phyloP scores from a whole-genome alignment of 2,113 vertebrate species.

The Mus musculus region GRCm39 chr2:56875501-56876000 shows the following conservation, averaged over 20 bases:
- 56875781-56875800: constrained; percentile 78
- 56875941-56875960: constrained; percentile 32
- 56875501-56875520: neutral
- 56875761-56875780: constrained; percentile 74
- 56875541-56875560: neutral
- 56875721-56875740: constrained; percentile 63
- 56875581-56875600: neutral
- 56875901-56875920: constrained; percentile 78
- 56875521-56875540: neutral
- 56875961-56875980: neutral
- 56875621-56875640: neutral
- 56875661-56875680: neutral
- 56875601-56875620: constrained; percentile 20
- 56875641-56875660: constrained; percentile 54
- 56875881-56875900: constrained; percentile 69
- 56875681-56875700: constrained; percentile 45
- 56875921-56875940: constrained; percentile 60
- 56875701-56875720: constrained; percentile 51
- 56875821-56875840: constrained; percentile 56
- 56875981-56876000: constrained; percentile 35
- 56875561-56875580: constrained; percentile 28
- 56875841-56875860: constrained; percentile 71
- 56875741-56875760: constrained; percentile 68
- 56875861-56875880: constrained; percentile 76
- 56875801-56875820: constrained; percentile 81